phyloP scores from a whole-genome alignment of 2,797 vertebrate species.

The Mormyrus proboscirostris region DNA sequence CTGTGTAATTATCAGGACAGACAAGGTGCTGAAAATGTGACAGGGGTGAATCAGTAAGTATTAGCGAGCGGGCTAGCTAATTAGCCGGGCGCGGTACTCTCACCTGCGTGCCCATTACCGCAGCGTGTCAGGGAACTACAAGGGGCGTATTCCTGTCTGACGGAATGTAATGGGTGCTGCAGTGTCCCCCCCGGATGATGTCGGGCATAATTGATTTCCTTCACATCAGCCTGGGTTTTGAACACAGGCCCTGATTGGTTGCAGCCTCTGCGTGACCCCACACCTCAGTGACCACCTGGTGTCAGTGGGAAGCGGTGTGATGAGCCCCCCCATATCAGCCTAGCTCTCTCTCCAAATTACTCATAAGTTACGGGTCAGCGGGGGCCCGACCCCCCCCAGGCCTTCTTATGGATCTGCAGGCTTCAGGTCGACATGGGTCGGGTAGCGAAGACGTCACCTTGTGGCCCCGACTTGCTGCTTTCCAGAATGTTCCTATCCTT shows the following conservation, averaged over 20 bases:
- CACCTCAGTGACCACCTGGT: background rate
- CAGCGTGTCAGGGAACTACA: background rate
- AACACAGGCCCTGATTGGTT: background rate
- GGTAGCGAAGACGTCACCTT: background rate
- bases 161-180: background rate
- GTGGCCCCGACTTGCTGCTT: conserved; percentile 1
- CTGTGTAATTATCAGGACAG: background rate
- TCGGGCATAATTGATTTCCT: background rate
- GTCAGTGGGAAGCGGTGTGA: background rate
- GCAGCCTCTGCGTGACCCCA: background rate
- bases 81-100: background rate
- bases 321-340: background rate
- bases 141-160: background rate
- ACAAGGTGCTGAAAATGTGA: background rate
- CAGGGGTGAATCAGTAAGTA: background rate
- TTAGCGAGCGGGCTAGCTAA: background rate
- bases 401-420: background rate
- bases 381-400: background rate
- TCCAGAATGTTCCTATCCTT: background rate
- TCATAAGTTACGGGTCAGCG: background rate
- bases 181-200: background rate
- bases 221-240: background rate
- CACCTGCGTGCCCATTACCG: background rate
- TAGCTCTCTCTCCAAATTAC: background rate
- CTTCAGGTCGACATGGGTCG: background rate